Percentiles rank a stretch among this genome's conserved stretches.
Evolutionary conservation across 2,888 invertebrate genomes (phyloP).

Genomic region (Miltochrista miniata): DNA sequence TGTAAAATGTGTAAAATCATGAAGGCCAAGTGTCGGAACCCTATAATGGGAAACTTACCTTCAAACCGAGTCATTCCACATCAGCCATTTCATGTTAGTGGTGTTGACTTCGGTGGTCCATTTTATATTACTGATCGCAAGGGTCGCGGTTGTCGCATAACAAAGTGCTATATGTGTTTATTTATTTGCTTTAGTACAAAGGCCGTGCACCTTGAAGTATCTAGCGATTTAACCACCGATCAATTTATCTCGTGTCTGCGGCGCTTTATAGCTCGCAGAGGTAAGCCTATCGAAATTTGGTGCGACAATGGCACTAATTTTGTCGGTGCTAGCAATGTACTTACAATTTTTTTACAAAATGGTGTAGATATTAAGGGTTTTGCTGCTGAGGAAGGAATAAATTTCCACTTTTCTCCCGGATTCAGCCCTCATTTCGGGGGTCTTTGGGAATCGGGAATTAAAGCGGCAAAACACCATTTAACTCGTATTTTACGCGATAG

Average conservation of each 20-base stretch:
- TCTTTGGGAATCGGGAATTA: too few relatives aligned
- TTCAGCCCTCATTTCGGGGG: too few relatives aligned
- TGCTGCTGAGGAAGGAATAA: too few relatives aligned
- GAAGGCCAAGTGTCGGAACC: background rate
- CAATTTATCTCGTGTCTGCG: background rate
- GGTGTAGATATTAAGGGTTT: background rate
- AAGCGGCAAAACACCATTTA: background rate
- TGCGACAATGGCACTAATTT: constrained; percentile 3
- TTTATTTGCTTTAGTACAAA: too few relatives aligned
- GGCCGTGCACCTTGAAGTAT: background rate
- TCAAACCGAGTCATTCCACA: background rate
- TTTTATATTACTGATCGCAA: background rate
- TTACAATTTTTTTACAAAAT: background rate
- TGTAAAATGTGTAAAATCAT: background rate
- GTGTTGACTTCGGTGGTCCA: background rate
- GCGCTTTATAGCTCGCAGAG: constrained; percentile 5
- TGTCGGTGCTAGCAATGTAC: background rate
- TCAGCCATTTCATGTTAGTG: background rate
- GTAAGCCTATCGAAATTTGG: background rate
- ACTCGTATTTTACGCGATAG: background rate
- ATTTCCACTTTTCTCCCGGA: too few relatives aligned
- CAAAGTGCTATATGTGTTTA: background rate
- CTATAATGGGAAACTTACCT: background rate
- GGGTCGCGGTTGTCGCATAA: background rate
- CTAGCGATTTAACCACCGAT: background rate